Conservation (phyloP, 2,797 vertebrate genomes). For the Danio albolineatus region DNA sequence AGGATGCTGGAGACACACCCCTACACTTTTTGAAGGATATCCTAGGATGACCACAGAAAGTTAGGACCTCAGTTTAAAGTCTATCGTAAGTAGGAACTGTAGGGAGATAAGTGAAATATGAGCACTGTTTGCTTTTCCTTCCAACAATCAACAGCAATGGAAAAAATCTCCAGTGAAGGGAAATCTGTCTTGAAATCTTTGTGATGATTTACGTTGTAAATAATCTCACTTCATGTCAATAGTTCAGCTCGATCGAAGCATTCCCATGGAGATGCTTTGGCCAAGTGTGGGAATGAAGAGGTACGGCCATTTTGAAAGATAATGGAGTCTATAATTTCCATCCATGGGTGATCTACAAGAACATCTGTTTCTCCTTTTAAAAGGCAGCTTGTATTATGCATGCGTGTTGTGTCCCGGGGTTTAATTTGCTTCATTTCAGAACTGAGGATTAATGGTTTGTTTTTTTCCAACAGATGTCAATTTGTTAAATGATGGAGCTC, state of each 20-base stretch:
- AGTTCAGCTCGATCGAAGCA: background rate
- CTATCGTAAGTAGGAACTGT: too few relatives aligned
- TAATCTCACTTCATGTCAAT: background rate
- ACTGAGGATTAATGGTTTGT: slow-evolving; percentile 29
- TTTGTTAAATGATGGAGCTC: slow-evolving; percentile 5
- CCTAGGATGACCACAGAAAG: too few relatives aligned
- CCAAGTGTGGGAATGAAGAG: background rate
- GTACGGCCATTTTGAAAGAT: slow-evolving; percentile 4
- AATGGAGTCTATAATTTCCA: background rate
- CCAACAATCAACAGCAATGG: background rate
- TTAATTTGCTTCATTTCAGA: slow-evolving; percentile 4
- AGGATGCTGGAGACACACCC: too few relatives aligned
- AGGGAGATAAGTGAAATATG: background rate
- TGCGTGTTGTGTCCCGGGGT: background rate
- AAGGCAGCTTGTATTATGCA: slow-evolving; percentile 20
- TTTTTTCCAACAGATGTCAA: background rate
- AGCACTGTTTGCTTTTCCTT: background rate
- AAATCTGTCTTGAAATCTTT: background rate
- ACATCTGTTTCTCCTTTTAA: background rate
- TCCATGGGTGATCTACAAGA: background rate
- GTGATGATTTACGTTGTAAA: background rate
- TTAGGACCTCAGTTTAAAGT: too few relatives aligned
- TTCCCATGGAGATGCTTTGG: background rate
- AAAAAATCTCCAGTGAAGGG: background rate
- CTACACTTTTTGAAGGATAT: too few relatives aligned